Conservation (phyloP, 2,113 vertebrate genomes). For the Seriola rivoliana region DNA sequence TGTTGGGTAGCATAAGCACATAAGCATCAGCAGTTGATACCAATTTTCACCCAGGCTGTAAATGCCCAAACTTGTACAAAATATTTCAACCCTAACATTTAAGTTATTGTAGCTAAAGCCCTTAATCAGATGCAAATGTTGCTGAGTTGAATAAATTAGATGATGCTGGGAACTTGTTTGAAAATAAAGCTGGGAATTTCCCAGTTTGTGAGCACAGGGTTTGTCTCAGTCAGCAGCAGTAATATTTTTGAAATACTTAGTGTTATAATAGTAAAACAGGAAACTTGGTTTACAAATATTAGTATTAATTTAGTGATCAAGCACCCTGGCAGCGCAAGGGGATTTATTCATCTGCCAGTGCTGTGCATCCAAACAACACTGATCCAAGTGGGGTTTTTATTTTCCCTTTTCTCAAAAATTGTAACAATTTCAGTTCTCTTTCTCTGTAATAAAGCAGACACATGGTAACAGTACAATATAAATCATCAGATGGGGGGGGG, state of each 20-base stretch:
- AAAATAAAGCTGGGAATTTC: slow-evolving; percentile 20
- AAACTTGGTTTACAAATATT: not conserved
- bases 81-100: not conserved
- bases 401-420: not conserved
- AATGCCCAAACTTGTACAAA: not conserved
- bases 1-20: not conserved
- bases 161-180: not conserved
- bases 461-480: not conserved
- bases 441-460: not conserved
- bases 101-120: not conserved
- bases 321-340: not conserved
- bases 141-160: too few species aligned
- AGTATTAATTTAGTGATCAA: not conserved
- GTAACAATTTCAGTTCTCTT: not conserved
- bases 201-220: slow-evolving; percentile 2
- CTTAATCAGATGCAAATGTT: not conserved
- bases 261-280: not conserved
- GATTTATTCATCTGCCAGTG: not conserved
- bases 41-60: not conserved
- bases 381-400: not conserved
- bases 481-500: not conserved
- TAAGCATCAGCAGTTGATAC: not conserved
- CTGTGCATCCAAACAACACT: not conserved
- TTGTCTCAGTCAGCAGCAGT: not conserved
- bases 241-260: not conserved